Base-by-base conservation (phyloP, 2,888 invertebrate genomes). In the Geophilus truncorum region DNA sequence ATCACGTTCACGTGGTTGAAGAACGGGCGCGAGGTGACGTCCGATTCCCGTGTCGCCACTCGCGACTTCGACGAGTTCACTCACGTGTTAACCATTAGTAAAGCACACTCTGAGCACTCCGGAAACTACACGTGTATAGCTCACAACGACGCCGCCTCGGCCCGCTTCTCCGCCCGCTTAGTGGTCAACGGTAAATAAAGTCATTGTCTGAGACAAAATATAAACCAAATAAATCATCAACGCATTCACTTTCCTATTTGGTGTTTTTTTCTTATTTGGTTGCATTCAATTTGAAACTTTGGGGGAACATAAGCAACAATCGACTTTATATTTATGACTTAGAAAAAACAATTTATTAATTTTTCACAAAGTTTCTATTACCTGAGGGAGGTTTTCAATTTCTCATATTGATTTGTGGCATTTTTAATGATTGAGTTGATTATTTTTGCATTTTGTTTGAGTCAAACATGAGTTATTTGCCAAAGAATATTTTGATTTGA, bases 1-100 rank as follows among this genome's bases (percentile, higher is more conserved):
- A 83, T 84, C 79, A 81, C 80, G 12, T 83, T 83, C 57, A 78
- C 81, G 12, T 83, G 83, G 83, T 77, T 81, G 62, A 82, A 82
- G 76, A 82, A 83, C 80, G 83, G 83, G 57, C 79, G 57, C 30
- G 57, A 28, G 57, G 28, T 79, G 30, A 30, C 57, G 32, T 51
- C 79, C 57, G 70, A 79, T 62, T 36, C 79, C 79, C 79, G 79
- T 30, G 79, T 62, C 30, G 70, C 79, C 79, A 79, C 57, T n/a
- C 79, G 79, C 79, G 62, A 79, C 79, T 79, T 79, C 32, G 79
- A 79, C 79, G 79, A 79, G 57, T 79, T 62, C 36, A 79, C 79
- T 70, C 45, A 57, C 62, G 79, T 79, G 70, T 70, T 79, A 70
- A 79, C 70, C 62, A 79, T 79, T 34, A 70, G 79, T 36, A 79